Evolutionary conservation across 30 jellyfish, hydroid and myxozoan genomes (phyloP), one percentile per base, ranked within the genome.

Genomic region (Sanderia malayensis): DNA sequence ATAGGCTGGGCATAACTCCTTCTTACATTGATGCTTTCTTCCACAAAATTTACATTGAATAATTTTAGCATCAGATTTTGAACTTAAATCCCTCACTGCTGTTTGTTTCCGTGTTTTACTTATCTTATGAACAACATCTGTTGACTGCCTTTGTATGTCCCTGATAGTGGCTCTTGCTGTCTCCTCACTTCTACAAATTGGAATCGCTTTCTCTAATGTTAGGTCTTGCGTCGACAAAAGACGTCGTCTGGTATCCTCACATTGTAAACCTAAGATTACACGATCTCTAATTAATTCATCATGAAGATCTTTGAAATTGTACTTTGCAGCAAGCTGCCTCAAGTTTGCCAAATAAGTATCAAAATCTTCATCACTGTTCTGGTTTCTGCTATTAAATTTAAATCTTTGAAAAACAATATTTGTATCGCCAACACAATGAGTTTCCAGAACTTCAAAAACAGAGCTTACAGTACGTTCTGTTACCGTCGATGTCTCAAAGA

Each of bases 131-230:
- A 71, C 81, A 69, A 69, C 71, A 71, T 71, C 83, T 46, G 83
- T 24, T 2, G 83, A 47, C 83, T 71, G 83, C 71, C 71, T 52
- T 41, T 71, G 72, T 21, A 71, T 71, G 71, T 71, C 83, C 71
- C 83, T 71, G 23, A 71, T 71, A 4, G 83, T 71, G 27, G 57
- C 59, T 71, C 83, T 71, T 46, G 83, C 83, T 19, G 83, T 71
- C 44, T 71, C 83, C 71, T 71, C 71, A 71, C 83, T 71, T 25
- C 83, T 72, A 45, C 80, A 68, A 31, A 68, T 68, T 58, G 80
- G 66, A 34, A 68, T 0, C 44, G 80, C 80, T 68, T 68, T 68
- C 67, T 68, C 80, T 37, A 68, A 24, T 44, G 80, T 44, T 37
- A 44, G 55, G 80, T 68, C 45, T 68, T 32, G 80, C 80, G 80